These are phyloP conservation scores for Daktulosphaira vitifoliae DNA, from an alignment of 1,140 invertebrate species.

Conservation along the genomic window DNA sequence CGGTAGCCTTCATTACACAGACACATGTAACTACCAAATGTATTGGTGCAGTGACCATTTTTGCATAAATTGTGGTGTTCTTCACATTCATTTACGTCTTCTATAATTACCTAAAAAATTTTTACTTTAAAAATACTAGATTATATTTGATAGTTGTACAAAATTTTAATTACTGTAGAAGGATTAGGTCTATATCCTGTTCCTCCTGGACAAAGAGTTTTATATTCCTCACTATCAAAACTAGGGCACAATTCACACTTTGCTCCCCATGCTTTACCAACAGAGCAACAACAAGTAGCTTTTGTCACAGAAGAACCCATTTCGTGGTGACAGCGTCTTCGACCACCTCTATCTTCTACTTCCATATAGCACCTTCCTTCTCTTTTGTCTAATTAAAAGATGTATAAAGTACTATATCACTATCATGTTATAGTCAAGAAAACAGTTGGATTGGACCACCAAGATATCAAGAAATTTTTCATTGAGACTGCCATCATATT, in stretches of 20 bases:
- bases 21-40: conserved; percentile 77
- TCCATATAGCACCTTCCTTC: conserved; percentile 67
- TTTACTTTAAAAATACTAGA: too few species aligned
- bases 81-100: conserved; percentile 77
- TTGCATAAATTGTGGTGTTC: conserved; percentile 67
- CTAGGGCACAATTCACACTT: conserved; percentile 71
- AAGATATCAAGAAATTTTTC: too few species aligned
- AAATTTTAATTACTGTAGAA: conserved; percentile 55
- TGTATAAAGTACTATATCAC: too few species aligned
- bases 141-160: too few species aligned
- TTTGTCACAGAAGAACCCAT: conserved; percentile 58
- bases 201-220: conserved; percentile 71
- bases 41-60: conserved; percentile 81
- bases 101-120: conserved; percentile 64
- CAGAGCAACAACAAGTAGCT: conserved; percentile 77
- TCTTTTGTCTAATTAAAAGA: conserved; percentile 68
- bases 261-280: conserved; percentile 75
- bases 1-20: conserved; percentile 65
- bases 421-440: too few species aligned
- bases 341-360: conserved; percentile 45
- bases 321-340: conserved; percentile 47
- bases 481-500: too few species aligned
- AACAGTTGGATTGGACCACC: too few species aligned
- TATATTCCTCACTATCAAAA: conserved; percentile 60
- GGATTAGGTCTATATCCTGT: conserved; percentile 73